phyloP scores from a whole-genome alignment of 2,797 vertebrate species.

The Gadopsis bispinosus region DNA sequence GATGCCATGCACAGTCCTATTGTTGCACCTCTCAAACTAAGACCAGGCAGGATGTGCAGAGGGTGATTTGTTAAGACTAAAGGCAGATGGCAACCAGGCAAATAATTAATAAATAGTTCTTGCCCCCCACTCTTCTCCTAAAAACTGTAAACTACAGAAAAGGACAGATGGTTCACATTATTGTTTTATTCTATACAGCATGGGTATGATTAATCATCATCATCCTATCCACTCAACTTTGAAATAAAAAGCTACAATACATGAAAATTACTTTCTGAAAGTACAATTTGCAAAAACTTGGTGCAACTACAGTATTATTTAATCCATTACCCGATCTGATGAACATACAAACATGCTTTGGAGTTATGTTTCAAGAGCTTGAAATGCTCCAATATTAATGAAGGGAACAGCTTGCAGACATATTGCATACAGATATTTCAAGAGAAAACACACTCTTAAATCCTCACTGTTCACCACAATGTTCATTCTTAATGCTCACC shows the following conservation, averaged over 20 bases:
- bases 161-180: not conserved
- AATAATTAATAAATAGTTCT: not conserved
- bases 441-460: conserved; percentile 41
- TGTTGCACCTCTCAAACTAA: conserved; percentile 58
- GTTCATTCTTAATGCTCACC: conserved; percentile 51
- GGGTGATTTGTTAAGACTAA: conserved; percentile 34
- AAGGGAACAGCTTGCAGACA: conserved; percentile 47
- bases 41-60: conserved; percentile 43
- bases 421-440: conserved; percentile 34
- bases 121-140: not conserved
- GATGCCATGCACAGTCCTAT: conserved; percentile 62
- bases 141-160: not conserved
- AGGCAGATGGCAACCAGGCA: conserved; percentile 24
- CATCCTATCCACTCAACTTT: not conserved
- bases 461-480: conserved; percentile 43
- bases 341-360: conserved; percentile 52
- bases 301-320: not conserved
- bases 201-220: conserved; percentile 4
- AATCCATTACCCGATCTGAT: conserved; percentile 2
- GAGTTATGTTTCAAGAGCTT: conserved; percentile 61
- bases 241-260: conserved; percentile 1
- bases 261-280: conserved; percentile 1
- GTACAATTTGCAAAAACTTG: not conserved
- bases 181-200: not conserved
- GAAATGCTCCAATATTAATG: conserved; percentile 58